Evolutionary conservation across 2,797 vertebrate species (phyloP), one percentile per base, ranked within the genome.

Genomic region (Myiotriccus ornatus): DNA sequence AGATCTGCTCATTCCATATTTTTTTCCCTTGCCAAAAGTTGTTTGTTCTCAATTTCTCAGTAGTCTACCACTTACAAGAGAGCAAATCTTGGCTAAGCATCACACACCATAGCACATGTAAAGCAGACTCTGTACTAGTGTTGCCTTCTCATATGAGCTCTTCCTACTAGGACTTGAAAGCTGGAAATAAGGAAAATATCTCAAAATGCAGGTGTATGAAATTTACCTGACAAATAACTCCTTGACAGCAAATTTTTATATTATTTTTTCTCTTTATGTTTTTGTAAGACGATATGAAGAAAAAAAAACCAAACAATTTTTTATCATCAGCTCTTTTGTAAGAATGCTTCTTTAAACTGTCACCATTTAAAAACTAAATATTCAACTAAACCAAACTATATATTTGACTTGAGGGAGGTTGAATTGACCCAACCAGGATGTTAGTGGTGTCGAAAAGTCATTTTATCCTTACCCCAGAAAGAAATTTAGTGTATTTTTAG

Each of bases 371-470:
- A 96, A 93, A 30, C 7, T 73, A 90, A 1, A 64, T 13, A 8
- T 59, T 79, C 55, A 79, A 84, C 39, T 27, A 87, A 82, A 73
- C 24, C 30, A 32, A 84, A 79, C n/a, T 60, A 52, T 65, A 23
- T 89, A 65, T 90, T 96, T 89, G 57, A 59, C 39, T 93, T 89
- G 62, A 69, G 56, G 71, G 84, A 92, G 68, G 63, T 67, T 91
- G 64, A 74, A 43, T 87, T 94, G 68, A 93, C 84, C 92, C 84
- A 77, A 35, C 10, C 64, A 89, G 93, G 84, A 92, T 93, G 68
- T 89, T 78, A 76, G 87, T 57, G 44, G 53, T 92, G 41, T 94
- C 60, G 80, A 60, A 68, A 92, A 85, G 64, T 43, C 50, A 65
- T 53, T 86, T 92, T 77, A 93, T 64, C 37, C 76, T 87, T 68